Percentiles rank a stretch among this genome's conserved stretches.
phyloP scores from a whole-genome alignment of 2,888 invertebrate genomes.

The Tipula unca region DNA sequence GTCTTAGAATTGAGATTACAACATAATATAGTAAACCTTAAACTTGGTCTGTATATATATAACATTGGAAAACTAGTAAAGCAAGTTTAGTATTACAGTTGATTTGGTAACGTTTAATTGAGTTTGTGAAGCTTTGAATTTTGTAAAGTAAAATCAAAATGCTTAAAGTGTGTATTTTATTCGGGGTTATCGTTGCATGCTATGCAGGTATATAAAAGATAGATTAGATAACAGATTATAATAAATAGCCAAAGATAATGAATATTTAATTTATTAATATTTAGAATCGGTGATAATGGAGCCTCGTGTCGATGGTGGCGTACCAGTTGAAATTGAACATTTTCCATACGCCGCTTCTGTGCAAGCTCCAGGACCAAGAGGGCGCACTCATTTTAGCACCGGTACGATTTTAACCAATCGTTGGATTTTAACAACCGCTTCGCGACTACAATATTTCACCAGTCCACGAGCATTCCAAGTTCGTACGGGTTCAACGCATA shows the following conservation, averaged over 20 bases:
- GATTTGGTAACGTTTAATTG: neutral
- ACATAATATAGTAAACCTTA: neutral
- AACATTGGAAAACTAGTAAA: neutral
- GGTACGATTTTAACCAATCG: constrained; percentile 28
- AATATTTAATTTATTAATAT: neutral
- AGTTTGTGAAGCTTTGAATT: neutral
- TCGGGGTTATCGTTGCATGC: neutral
- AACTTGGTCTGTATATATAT: neutral
- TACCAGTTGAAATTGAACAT: neutral
- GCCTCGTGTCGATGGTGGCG: neutral
- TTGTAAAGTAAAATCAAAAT: neutral
- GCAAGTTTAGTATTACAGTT: neutral
- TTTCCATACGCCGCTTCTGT: neutral
- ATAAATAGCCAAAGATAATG: neutral
- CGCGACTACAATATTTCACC: neutral
- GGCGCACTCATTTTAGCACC: constrained; percentile 22
- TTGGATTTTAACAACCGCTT: neutral
- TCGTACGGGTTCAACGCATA: neutral
- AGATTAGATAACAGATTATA: neutral
- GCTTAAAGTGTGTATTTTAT: neutral
- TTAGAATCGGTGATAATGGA: neutral
- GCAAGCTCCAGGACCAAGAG: neutral
- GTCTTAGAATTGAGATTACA: neutral
- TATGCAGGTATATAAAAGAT: neutral
- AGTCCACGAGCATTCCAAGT: neutral